These are phyloP conservation scores for Hoplias malabaricus DNA, from an alignment of 2,113 vertebrate species.

Conservation along the genomic window DNA sequence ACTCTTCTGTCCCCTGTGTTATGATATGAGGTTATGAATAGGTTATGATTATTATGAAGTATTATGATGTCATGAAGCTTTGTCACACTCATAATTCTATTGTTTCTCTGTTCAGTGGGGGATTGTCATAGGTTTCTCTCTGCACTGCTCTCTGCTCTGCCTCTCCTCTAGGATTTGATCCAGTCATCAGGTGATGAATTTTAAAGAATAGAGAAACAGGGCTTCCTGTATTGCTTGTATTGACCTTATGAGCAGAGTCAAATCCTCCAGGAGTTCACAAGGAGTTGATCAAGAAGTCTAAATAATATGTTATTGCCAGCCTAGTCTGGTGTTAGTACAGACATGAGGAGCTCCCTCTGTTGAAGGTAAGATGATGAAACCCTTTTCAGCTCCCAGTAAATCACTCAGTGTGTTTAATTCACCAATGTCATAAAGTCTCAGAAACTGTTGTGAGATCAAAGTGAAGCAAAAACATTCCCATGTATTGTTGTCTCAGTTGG, in stretches of 20 bases:
- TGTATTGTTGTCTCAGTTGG: too few species aligned
- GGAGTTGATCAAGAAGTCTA: neutral
- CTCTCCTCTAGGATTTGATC: too few species aligned
- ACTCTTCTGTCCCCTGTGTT: too few species aligned
- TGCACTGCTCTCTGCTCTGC: neutral
- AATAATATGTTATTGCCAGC: neutral
- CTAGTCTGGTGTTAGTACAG: neutral
- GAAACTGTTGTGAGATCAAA: too few species aligned
- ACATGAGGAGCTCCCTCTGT: neutral
- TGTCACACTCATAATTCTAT: neutral
- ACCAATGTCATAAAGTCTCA: too few species aligned
- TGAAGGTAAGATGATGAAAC: neutral
- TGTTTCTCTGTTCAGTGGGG: neutral
- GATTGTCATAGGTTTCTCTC: neutral
- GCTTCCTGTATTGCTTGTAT: neutral
- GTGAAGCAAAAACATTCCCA: too few species aligned
- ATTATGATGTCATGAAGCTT: neutral
- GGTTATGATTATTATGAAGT: neutral
- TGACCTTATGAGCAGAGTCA: neutral
- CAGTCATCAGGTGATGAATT: too few species aligned
- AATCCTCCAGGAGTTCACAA: neutral
- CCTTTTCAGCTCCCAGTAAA: neutral
- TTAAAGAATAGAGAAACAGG: neutral
- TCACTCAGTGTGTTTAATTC: too few species aligned
- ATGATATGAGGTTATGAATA: neutral